Base-by-base conservation (phyloP, 2,797 vertebrate genomes). In the Takifugu ocellatus region DNA sequence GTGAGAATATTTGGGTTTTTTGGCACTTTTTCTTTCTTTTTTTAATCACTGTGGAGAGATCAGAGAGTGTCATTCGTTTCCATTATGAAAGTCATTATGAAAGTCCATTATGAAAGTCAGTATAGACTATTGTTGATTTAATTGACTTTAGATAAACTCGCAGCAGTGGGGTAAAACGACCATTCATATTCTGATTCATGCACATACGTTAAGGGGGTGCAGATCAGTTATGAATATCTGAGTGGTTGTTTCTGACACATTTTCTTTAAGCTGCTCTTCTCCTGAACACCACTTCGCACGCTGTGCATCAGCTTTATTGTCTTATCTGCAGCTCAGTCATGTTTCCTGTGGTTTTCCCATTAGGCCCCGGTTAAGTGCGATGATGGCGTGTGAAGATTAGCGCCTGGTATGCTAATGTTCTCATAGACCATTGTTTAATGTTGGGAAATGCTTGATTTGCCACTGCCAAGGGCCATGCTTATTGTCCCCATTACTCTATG, bases 401-500 rank as follows among this genome's bases (percentile, higher is more conserved):
- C 17, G 43, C 15, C 53, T 61, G n/a, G 63, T 63, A 79, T 75
- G 53, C 59, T 33, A 60, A 79, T 79, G 52, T 59, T 49, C 33
- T 66, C 11, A 12, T 42, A 33, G 54, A 29, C 48, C 52, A 49
- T 48, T 58, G 31, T 61, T 54, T 46, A 31, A 63, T 46, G 26
- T 59, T 46, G 15, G 46, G 60, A 68, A 69, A 58, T 72, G 42
- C 77, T 78, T 54, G 63, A 59, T 67, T 66, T 71, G 42, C 70
- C 55, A 56, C 68, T 72, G 74, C 49, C 51, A 56, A 15, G 8
- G 44, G 21, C 56, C 49, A 26, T 52, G 69, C 65, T 77, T 84
- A 85, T 88, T 82, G 72, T 55, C 21, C 8, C 44, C 75, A 80
- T 89, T 76, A 60, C 29, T 86, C 74, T 83, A 43, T 63, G 14